A percentile compares a stretch with the other conserved stretches of the same genome.
Conservation (phyloP, 2,113 vertebrate genomes). For the Nibea albiflora region DNA sequence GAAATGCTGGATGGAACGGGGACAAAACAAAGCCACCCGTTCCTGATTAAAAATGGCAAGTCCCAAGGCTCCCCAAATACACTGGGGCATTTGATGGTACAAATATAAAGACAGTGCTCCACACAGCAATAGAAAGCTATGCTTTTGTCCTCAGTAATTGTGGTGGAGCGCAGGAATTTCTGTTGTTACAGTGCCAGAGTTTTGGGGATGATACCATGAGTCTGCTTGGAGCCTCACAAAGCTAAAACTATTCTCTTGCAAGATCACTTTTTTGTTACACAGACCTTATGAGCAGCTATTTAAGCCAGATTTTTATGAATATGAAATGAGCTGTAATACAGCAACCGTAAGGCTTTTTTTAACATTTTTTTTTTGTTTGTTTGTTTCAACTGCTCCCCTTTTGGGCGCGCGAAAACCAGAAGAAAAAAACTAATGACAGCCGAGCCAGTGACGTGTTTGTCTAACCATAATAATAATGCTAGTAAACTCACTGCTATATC, state of each 20-base stretch:
- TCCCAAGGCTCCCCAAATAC: constrained; percentile 63
- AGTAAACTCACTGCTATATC: background rate
- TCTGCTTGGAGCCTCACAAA: constrained; percentile 32
- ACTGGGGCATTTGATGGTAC: constrained; percentile 52
- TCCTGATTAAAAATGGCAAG: constrained; percentile 75
- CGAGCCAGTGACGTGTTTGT: background rate
- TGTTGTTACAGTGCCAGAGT: constrained; percentile 34
- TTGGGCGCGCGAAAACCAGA: background rate
- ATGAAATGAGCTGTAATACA: constrained; percentile 23
- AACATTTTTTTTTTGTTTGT: background rate
- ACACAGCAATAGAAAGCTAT: constrained; percentile 18
- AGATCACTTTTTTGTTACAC: constrained; percentile 22
- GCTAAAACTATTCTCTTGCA: constrained; percentile 14
- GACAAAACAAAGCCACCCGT: constrained; percentile 76
- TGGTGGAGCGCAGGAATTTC: constrained; percentile 23
- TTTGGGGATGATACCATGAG: constrained; percentile 26
- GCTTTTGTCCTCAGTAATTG: constrained; percentile 43
- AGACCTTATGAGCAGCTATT: constrained; percentile 24
- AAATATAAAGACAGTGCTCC: constrained; percentile 60
- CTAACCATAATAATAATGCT: background rate
- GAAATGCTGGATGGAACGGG: constrained; percentile 63
- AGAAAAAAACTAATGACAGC: constrained; percentile 3
- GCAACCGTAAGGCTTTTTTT: constrained; percentile 29
- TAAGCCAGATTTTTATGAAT: constrained; percentile 35
- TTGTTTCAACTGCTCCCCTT: background rate